Conservation (phyloP, 1,140 invertebrate genomes). For the Diachasma alloeum region DNA sequence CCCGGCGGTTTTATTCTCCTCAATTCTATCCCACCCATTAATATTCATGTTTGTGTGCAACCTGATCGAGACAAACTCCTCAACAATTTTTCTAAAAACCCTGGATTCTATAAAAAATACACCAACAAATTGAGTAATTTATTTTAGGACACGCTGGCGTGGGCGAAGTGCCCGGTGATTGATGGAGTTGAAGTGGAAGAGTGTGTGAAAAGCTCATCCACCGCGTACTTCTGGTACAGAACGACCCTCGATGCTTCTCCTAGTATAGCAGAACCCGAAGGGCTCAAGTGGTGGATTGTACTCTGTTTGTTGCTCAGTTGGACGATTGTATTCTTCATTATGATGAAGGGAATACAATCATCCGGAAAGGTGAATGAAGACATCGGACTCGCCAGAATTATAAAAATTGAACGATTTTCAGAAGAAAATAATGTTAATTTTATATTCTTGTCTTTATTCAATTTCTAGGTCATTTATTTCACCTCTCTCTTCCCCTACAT, state of each 20-base stretch:
- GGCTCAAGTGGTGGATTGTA: conserved; percentile 94
- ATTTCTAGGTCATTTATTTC: conserved; percentile 88
- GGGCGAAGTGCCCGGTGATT: conserved; percentile 78
- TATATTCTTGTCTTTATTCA: conserved; percentile 32
- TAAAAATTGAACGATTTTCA: too few relatives aligned
- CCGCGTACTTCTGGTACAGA: conserved; percentile 90
- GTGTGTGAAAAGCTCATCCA: conserved; percentile 83
- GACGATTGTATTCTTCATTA: conserved; percentile 95
- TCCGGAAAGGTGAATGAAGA: conserved; percentile 84
- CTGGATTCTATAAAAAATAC: background rate
- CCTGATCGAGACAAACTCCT: background rate
- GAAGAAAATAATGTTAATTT: too few relatives aligned
- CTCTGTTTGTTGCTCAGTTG: conserved; percentile 92
- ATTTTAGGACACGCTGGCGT: conserved; percentile 80
- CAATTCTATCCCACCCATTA: background rate
- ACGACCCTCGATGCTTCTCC: conserved; percentile 84
- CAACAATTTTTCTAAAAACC: background rate
- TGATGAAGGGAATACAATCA: conserved; percentile 98
- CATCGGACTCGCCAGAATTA: background rate
- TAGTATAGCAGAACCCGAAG: conserved; percentile 83
- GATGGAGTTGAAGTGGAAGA: conserved; percentile 76
- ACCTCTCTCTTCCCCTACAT: conserved; percentile 96
- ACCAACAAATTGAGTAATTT: background rate
- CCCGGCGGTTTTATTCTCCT: too few relatives aligned
- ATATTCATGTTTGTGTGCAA: background rate